phyloP scores from a whole-genome alignment of 2,888 invertebrate species.

The Sphecodes monilicornis region DNA sequence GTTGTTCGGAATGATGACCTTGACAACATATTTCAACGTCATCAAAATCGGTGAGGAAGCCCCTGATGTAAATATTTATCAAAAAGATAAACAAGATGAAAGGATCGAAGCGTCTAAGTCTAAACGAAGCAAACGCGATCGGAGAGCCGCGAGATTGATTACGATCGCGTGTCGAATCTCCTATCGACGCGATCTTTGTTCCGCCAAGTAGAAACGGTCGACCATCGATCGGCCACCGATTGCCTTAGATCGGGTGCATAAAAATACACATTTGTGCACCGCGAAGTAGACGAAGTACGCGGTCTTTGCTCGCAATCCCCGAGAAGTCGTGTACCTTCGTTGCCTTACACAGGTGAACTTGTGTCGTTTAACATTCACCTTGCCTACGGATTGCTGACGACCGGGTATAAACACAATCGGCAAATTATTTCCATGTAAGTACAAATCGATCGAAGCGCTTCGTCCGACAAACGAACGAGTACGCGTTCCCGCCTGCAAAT shows the following conservation, averaged over 20 bases:
- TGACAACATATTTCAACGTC: too few relatives aligned
- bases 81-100: not conserved
- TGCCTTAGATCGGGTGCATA: not conserved
- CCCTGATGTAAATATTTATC: too few relatives aligned
- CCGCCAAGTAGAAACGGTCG: not conserved
- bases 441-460: conserved; percentile 58
- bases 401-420: conserved; percentile 47
- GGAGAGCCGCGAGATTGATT: not conserved
- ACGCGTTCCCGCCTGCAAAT: not conserved
- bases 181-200: not conserved
- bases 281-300: not conserved
- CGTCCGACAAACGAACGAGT: conserved; percentile 20
- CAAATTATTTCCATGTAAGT: conserved; percentile 37
- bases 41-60: too few relatives aligned
- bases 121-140: not conserved
- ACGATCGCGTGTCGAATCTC: not conserved
- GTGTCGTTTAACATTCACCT: conserved; percentile 65
- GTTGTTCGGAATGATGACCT: too few relatives aligned
- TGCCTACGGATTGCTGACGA: conserved; percentile 27
- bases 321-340: not conserved
- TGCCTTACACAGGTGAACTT: conserved; percentile 45
- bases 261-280: not conserved
- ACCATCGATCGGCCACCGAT: not conserved
- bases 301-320: not conserved
- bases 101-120: not conserved